phyloP scores from a whole-genome alignment of 2,113 vertebrate genomes.

The Tylochromis polylepis region DNA sequence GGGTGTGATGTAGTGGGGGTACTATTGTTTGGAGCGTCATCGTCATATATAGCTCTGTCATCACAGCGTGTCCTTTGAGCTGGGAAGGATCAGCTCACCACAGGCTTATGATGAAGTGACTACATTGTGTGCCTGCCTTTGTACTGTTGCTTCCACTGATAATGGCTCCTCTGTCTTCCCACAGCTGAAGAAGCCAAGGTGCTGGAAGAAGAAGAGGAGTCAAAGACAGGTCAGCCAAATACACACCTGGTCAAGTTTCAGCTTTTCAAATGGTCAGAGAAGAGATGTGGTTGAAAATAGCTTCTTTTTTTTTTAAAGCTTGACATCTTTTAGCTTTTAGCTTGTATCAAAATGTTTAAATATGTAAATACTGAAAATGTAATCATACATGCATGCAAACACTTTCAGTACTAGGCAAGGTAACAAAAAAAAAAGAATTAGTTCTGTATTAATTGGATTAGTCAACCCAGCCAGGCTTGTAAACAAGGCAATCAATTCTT shows the following conservation, averaged over 20 bases:
- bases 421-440: background rate
- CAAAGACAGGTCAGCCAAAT: constrained; percentile 82
- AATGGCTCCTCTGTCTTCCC: constrained; percentile 51
- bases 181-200: constrained; percentile 83
- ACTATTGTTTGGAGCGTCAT: constrained; percentile 6
- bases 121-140: constrained; percentile 25
- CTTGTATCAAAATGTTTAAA: background rate
- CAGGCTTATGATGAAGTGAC: constrained; percentile 48
- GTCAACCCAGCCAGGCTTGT: background rate
- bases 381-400: background rate
- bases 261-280: background rate
- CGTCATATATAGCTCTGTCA: constrained; percentile 36
- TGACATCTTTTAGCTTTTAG: background rate
- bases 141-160: constrained; percentile 30
- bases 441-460: background rate
- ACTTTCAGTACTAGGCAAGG: background rate
- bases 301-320: background rate
- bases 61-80: constrained; percentile 56
- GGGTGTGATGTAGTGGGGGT: background rate
- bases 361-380: background rate
- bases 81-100: constrained; percentile 53
- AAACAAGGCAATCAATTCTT: background rate
- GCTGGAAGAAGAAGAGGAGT: constrained; percentile 81
- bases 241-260: constrained; percentile 19
- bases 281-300: background rate